Percentiles rank a stretch among this genome's conserved stretches.
phyloP scores from a whole-genome alignment of 1,140 invertebrate species.

The Achatina immaculata region DNA sequence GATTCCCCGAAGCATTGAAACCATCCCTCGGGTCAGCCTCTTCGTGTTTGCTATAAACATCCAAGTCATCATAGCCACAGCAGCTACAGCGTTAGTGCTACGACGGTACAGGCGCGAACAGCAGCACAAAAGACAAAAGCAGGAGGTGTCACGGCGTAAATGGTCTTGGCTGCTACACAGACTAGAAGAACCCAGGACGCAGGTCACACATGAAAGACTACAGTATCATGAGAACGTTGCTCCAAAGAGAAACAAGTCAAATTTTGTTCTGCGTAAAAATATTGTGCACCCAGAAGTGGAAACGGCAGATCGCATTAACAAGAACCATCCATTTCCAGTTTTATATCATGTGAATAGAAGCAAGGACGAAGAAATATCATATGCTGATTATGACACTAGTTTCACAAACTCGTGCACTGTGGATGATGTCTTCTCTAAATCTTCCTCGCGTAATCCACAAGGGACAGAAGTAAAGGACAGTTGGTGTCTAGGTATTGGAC shows the following conservation, averaged over 20 bases:
- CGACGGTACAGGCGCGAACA: background rate
- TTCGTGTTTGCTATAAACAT: background rate
- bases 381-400: too few species aligned
- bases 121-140: background rate
- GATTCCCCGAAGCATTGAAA: conserved; percentile 92
- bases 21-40: conserved; percentile 59
- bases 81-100: conserved; percentile 7
- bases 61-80: conserved; percentile 13
- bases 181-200: background rate
- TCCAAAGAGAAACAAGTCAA: background rate
- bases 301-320: too few species aligned
- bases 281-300: background rate
- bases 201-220: background rate
- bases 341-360: too few species aligned
- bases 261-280: background rate
- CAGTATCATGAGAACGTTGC: too few species aligned
- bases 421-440: too few species aligned
- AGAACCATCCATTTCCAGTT: too few species aligned
- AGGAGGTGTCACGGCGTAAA: background rate
- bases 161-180: too few species aligned
- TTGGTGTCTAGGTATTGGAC: background rate
- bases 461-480: background rate
- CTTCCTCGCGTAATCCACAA: background rate
- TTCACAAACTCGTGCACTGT: too few species aligned
- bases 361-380: too few species aligned